These are phyloP conservation scores for Athripsodes cinereus DNA, from an alignment of 2,888 invertebrate genomes.

Conservation along the genomic window DNA sequence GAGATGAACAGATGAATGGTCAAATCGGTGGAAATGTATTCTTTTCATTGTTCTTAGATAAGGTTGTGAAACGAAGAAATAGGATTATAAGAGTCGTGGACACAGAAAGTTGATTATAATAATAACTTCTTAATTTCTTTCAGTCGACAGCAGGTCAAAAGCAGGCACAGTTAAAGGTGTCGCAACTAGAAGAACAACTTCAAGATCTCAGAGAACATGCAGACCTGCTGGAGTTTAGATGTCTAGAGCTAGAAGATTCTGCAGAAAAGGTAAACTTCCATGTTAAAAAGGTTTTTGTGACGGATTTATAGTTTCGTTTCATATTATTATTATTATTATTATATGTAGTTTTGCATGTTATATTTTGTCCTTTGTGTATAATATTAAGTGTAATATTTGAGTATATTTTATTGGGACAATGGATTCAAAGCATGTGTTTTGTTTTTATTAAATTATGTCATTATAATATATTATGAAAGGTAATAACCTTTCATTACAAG, in stretches of 20 bases:
- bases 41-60: too few relatives aligned
- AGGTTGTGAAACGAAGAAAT: too few relatives aligned
- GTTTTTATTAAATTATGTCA: too few relatives aligned
- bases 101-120: too few relatives aligned
- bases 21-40: too few relatives aligned
- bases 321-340: not conserved
- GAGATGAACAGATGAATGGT: too few relatives aligned
- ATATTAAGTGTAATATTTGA: not conserved
- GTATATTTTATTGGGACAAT: not conserved
- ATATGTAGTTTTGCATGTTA: slow-evolving; percentile 1
- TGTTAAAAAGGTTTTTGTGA: slow-evolving; percentile 25
- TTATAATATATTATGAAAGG: too few relatives aligned
- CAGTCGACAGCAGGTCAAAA: slow-evolving; percentile 34
- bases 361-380: not conserved
- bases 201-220: slow-evolving; percentile 73
- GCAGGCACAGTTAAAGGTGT: slow-evolving; percentile 45
- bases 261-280: slow-evolving; percentile 27
- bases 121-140: too few relatives aligned
- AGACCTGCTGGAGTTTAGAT: slow-evolving; percentile 72
- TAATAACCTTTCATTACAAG: too few relatives aligned
- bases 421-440: not conserved
- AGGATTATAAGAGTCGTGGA: too few relatives aligned
- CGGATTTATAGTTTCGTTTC: slow-evolving; percentile 20
- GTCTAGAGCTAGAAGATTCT: slow-evolving; percentile 66
- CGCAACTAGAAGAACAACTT: slow-evolving; percentile 58